Base-by-base conservation (phyloP, 1,140 invertebrate genomes). In the Penaeus vannamei region DNA sequence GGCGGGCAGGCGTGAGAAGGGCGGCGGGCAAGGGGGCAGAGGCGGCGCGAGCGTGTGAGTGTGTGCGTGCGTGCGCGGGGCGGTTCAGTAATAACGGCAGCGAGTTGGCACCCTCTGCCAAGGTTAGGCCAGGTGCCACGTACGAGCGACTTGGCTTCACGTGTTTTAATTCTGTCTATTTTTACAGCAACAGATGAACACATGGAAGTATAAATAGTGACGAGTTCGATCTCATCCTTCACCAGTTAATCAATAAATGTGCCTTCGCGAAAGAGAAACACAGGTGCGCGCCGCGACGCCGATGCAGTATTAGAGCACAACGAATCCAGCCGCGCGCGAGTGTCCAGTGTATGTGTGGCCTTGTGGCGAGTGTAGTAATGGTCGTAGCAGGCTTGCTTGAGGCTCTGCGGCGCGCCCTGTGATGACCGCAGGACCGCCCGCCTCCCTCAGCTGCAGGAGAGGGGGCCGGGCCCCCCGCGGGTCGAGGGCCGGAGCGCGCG, bases 371-470 rank as follows among this genome's bases (percentile, higher is more conserved):
- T 76, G 72, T 79, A 64, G 77, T 87, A 62, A 81, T 87, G 79
- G 80, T 80, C 62, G 46, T 29, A 26, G 46, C 59, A 36, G 53
- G 84, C 69, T 60, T 66, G 32, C 61, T 23, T 12, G 14, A 77
- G 85, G 76, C 32, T 81, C 61, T 36, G 61, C 62, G 17, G 77
- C 76, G 61, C 61, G 79, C 77, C 86, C 77, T 87, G 86, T 87
- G 86, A 87, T 87, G 86, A 64, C 86, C 79, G 79, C 79, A 87
- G 36, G 77, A 69, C 86, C 79, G 86, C 86, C 86, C 86, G 61
- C 86, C 86, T 77, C 79, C 76, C 77, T 87, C 79, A 81, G 60
- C 29, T 36, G 60, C 79, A 81, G 86, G 86, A 87, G 77, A 81
- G 29, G 86, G 86, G 81, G 80, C 82, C 64, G 26, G 46, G 86